Evolutionary conservation across 2,888 invertebrate species (phyloP).

Genomic region (Stenichneumon culpator): DNA sequence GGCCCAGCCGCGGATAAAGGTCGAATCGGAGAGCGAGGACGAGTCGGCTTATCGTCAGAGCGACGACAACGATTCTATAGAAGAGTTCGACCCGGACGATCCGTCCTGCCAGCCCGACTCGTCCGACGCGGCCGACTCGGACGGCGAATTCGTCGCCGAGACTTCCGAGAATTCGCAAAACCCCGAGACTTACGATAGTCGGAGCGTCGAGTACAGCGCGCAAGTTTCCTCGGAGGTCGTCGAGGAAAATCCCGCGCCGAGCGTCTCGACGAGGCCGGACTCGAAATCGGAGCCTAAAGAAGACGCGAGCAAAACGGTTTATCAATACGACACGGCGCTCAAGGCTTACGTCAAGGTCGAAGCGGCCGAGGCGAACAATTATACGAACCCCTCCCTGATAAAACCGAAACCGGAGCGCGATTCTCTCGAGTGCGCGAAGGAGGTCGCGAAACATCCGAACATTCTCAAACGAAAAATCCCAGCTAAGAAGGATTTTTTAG

Average conservation of each 20-base stretch:
- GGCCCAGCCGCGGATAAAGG: not conserved
- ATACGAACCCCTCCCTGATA: not conserved
- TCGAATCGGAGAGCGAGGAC: slow-evolving; percentile 13
- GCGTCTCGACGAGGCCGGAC: not conserved
- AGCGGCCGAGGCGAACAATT: slow-evolving; percentile 27
- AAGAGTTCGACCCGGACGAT: slow-evolving; percentile 83
- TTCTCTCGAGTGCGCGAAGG: not conserved
- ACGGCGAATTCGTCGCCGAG: slow-evolving; percentile 22
- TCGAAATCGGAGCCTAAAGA: not conserved
- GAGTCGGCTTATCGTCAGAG: slow-evolving; percentile 52
- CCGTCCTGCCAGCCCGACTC: slow-evolving; percentile 74
- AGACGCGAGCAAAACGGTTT: slow-evolving; percentile 57
- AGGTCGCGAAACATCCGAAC: slow-evolving; percentile 71
- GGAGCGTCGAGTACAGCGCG: slow-evolving; percentile 8
- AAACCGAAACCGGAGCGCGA: slow-evolving; percentile 31
- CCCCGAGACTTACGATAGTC: slow-evolving; percentile 55
- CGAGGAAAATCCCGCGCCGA: not conserved
- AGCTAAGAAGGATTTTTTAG: slow-evolving; percentile 63
- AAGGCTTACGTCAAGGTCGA: slow-evolving; percentile 69
- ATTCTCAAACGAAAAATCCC: slow-evolving; percentile 76
- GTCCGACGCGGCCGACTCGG: slow-evolving; percentile 70
- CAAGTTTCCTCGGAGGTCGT: not conserved
- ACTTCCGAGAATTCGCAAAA: slow-evolving; percentile 41
- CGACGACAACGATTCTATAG: slow-evolving; percentile 80
- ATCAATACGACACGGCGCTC: slow-evolving; percentile 64